Conservation (phyloP, 2,888 invertebrate genomes). For the Drosophila melanosoma region DNA sequence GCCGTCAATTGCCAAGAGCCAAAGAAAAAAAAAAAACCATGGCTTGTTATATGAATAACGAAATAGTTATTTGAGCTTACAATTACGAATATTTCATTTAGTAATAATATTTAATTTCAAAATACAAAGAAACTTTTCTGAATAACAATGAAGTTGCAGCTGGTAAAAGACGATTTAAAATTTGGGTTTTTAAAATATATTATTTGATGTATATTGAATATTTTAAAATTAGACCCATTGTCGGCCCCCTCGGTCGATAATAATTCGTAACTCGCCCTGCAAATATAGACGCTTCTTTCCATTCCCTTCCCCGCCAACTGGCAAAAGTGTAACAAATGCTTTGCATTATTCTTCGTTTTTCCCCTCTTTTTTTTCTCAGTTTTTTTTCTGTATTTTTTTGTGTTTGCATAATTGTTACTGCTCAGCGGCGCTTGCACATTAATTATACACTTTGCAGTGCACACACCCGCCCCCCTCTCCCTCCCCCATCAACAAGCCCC, state of each 20-base stretch:
- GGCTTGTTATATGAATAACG: not conserved
- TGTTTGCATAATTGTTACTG: conserved; percentile 59
- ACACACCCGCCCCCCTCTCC: conserved; percentile 12
- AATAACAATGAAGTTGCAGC: not conserved
- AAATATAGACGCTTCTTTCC: not conserved
- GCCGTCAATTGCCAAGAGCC: conserved; percentile 27
- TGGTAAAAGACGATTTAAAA: not conserved
- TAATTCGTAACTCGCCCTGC: not conserved
- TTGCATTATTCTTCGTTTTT: conserved; percentile 21
- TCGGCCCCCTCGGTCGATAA: not conserved
- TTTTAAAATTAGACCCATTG: not conserved
- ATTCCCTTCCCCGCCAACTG: not conserved
- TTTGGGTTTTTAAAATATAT: no score
- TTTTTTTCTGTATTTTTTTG: not conserved
- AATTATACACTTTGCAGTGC: conserved; percentile 78
- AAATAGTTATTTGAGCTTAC: not conserved
- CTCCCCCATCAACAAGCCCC: not conserved
- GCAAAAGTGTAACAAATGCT: conserved; percentile 56
- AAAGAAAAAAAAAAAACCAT: conserved; percentile 1
- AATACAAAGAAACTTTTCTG: no score
- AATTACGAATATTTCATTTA: fast-evolving
- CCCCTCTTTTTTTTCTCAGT: not conserved
- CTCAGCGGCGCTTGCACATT: conserved; percentile 67
- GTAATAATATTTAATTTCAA: not conserved
- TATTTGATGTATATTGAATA: not conserved